A percentile compares a stretch with the other conserved stretches of the same genome.
Evolutionary conservation across 2,113 vertebrate species (phyloP).

Genomic region (Trinectes maculatus): DNA sequence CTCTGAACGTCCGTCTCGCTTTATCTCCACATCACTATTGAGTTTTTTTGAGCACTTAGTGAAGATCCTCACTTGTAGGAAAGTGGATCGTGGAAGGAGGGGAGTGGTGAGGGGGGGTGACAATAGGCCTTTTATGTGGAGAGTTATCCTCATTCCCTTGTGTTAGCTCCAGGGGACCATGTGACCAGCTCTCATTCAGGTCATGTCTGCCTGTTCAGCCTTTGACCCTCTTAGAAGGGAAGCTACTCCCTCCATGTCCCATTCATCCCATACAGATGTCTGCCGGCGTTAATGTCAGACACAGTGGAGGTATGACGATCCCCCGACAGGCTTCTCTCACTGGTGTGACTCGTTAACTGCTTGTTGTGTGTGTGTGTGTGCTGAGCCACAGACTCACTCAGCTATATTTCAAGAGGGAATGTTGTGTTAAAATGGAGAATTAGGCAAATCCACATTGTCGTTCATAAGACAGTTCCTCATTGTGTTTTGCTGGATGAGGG

Average conservation of each 20-base stretch:
- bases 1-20: not conserved
- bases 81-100: constrained; percentile 56
- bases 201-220: constrained; percentile 67
- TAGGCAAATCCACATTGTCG: not conserved
- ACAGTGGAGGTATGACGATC: constrained; percentile 28
- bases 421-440: not conserved
- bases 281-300: constrained; percentile 26
- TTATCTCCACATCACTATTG: constrained; percentile 1
- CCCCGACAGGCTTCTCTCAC: constrained; percentile 30
- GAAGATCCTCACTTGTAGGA: constrained; percentile 49
- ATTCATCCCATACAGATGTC: constrained; percentile 53
- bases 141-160: constrained; percentile 59
- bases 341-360: not conserved
- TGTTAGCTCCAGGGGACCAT: constrained; percentile 74
- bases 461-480: not conserved
- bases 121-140: constrained; percentile 75
- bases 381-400: not conserved
- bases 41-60: constrained; percentile 18
- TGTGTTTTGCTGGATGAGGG: not conserved
- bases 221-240: constrained; percentile 60
- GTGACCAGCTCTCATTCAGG: constrained; percentile 77
- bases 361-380: not conserved
- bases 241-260: constrained; percentile 45
- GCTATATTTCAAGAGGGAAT: too few species aligned
- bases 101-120: too few species aligned